Percentiles rank a stretch among this genome's conserved stretches.
Conservation (phyloP, 2,888 invertebrate genomes). For the Trissolcus brochymenae region DNA sequence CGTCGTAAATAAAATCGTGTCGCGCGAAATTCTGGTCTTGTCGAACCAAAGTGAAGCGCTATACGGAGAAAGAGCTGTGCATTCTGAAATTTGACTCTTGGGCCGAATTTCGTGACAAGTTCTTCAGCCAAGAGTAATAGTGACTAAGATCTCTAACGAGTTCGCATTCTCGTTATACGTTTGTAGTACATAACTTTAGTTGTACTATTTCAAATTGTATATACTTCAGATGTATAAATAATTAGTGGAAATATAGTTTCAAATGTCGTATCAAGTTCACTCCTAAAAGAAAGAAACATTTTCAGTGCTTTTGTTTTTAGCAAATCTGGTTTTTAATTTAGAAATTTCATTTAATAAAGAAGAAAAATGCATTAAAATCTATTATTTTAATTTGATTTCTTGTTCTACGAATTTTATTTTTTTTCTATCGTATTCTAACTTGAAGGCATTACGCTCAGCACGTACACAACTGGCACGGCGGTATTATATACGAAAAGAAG, state of each 20-base stretch:
- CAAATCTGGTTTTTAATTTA: background rate
- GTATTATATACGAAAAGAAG: slow-evolving; percentile 32
- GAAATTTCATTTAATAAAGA: too few species aligned
- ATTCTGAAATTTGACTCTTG: slow-evolving; percentile 41
- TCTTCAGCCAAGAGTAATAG: slow-evolving; percentile 41
- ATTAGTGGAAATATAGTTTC: background rate
- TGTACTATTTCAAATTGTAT: background rate
- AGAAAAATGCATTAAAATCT: background rate
- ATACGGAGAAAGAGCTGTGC: slow-evolving; percentile 27
- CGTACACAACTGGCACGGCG: slow-evolving; percentile 15
- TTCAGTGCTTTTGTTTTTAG: background rate
- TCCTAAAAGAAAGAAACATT: background rate
- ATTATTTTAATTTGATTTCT: background rate
- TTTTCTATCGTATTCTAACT: background rate
- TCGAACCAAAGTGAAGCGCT: slow-evolving; percentile 60
- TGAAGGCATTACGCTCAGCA: slow-evolving; percentile 5
- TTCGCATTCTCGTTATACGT: slow-evolving; percentile 38
- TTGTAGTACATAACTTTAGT: slow-evolving; percentile 34
- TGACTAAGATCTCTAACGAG: slow-evolving; percentile 36
- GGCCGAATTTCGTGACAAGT: slow-evolving; percentile 30
- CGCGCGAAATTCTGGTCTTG: slow-evolving; percentile 67
- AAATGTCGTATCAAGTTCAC: background rate
- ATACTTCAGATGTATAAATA: background rate
- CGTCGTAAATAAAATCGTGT: slow-evolving; percentile 44
- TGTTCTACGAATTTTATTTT: background rate